A percentile compares a stretch with the other conserved stretches of the same genome.
These are phyloP conservation scores for Rhyacophila evoluta DNA, from an alignment of 2,888 invertebrate species.

Conservation along the genomic window DNA sequence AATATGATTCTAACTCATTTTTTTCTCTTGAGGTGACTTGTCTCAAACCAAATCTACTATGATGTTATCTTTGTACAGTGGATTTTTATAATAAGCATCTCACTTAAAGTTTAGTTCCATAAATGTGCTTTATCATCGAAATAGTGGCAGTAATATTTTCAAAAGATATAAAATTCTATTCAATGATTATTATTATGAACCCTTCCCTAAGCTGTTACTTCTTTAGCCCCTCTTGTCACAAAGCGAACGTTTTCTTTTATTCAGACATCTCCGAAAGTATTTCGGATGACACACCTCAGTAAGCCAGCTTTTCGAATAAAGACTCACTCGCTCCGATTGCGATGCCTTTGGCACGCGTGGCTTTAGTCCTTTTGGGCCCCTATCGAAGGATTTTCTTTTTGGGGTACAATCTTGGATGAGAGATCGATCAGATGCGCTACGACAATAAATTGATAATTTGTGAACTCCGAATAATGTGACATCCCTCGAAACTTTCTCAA, in stretches of 20 bases:
- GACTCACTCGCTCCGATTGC: background rate
- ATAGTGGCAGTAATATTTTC: no score
- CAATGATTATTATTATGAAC: slow-evolving; percentile 14
- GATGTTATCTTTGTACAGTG: no score
- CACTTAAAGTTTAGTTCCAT: no score
- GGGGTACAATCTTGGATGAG: background rate
- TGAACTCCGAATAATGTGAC: background rate
- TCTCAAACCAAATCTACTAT: no score
- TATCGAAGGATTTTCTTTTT: background rate
- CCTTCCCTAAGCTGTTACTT: background rate
- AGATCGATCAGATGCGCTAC: background rate
- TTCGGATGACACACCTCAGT: slow-evolving; percentile 9
- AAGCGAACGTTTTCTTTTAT: slow-evolving; percentile 13
- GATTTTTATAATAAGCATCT: no score
- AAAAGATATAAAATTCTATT: background rate
- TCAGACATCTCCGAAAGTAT: slow-evolving; percentile 2
- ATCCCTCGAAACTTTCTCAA: background rate
- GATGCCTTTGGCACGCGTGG: slow-evolving; percentile 17
- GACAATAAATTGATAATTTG: background rate
- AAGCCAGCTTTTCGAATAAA: slow-evolving; percentile 14
- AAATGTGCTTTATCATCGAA: no score
- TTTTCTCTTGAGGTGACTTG: no score
- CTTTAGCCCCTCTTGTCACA: background rate
- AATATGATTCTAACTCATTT: no score
- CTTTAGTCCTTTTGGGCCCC: slow-evolving; percentile 16